phyloP scores from a whole-genome alignment of 2,113 vertebrate genomes.

The Quiscalus mexicanus region DNA sequence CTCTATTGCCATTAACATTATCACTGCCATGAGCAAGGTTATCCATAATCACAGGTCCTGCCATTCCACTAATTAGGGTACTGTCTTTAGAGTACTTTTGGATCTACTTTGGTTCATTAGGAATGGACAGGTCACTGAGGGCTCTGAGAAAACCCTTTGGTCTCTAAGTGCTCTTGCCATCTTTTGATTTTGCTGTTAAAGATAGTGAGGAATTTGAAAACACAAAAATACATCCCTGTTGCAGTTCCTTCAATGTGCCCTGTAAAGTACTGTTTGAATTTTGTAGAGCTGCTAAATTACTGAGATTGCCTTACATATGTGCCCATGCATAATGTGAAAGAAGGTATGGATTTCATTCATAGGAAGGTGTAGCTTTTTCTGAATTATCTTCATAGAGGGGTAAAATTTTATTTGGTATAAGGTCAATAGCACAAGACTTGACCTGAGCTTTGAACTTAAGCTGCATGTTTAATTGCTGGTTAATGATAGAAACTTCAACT shows the following conservation, averaged over 20 bases:
- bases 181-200: background rate
- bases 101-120: background rate
- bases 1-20: background rate
- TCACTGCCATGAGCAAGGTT: background rate
- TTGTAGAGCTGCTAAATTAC: background rate
- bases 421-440: background rate
- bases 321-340: background rate
- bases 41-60: background rate
- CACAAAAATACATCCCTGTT: background rate
- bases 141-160: background rate
- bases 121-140: background rate
- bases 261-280: background rate
- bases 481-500: background rate
- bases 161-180: background rate
- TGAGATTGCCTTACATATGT: background rate
- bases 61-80: background rate
- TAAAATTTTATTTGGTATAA: background rate
- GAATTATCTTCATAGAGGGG: background rate
- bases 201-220: background rate
- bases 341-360: background rate
- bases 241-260: background rate
- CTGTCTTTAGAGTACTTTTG: background rate
- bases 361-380: background rate
- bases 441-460: background rate
- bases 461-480: background rate